Evolutionary conservation across 2,113 vertebrate genomes (phyloP).

Genomic region (Microcebus lehilahytsara): DNA sequence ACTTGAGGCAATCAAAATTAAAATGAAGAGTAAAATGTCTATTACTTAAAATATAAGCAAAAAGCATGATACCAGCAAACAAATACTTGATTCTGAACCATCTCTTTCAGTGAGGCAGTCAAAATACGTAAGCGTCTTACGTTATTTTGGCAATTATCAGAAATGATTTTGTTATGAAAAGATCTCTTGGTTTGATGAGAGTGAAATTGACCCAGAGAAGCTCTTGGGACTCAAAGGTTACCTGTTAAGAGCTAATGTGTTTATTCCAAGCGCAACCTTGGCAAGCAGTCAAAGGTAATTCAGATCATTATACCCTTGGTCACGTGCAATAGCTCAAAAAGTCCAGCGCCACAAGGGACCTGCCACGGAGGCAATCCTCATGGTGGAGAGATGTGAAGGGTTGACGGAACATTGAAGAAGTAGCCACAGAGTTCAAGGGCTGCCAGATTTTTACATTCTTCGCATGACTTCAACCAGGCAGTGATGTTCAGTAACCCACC

Average conservation of each 20-base stretch:
- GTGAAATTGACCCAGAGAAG: not conserved
- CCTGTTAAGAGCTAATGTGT: not conserved
- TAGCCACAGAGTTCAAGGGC: not conserved
- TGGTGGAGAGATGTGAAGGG: rapidly evolving
- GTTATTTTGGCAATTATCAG: not conserved
- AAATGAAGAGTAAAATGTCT: not conserved
- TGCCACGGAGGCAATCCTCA: not conserved
- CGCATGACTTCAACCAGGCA: not conserved
- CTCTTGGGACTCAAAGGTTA: not conserved
- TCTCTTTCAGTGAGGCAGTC: not conserved
- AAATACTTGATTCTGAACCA: not conserved
- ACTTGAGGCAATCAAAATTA: not conserved
- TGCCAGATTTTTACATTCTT: not conserved
- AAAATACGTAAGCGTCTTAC: not conserved
- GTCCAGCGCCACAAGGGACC: not conserved
- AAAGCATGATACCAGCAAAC: not conserved
- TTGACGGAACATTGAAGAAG: not conserved
- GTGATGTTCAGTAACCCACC: constrained; percentile 62
- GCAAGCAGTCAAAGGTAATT: not conserved
- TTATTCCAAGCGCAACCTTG: not conserved
- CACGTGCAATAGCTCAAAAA: not conserved
- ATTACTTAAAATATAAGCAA: not conserved
- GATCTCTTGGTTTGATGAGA: not conserved
- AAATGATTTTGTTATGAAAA: not conserved
- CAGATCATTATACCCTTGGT: not conserved